Conservation (phyloP, 2,888 invertebrate genomes). For the Hypomecis atomaria region DNA sequence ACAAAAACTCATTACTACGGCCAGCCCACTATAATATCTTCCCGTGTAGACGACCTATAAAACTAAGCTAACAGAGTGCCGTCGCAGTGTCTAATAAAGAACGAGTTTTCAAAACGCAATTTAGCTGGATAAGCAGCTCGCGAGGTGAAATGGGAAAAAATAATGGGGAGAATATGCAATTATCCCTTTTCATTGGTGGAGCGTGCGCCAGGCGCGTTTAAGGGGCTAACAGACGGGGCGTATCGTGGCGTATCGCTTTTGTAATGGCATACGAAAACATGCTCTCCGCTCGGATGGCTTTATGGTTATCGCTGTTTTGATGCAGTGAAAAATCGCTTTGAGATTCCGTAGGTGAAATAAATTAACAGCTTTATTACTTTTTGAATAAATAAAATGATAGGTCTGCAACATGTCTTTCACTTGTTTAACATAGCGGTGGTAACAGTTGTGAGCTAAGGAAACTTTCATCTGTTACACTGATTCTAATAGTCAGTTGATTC, state of each 20-base stretch:
- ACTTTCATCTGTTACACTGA: too few species aligned
- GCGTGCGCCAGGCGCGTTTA: constrained; percentile 36
- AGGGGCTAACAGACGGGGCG: constrained; percentile 37
- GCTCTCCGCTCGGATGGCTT: constrained; percentile 21
- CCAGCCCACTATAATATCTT: constrained; percentile 2
- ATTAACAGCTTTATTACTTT: background rate
- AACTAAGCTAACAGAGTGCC: constrained; percentile 38
- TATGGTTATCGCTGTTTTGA: constrained; percentile 27
- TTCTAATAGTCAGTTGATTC: too few species aligned
- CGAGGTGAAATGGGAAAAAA: constrained; percentile 68
- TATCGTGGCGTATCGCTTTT: constrained; percentile 27
- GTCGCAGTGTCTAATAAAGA: constrained; percentile 40
- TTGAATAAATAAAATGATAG: too few species aligned
- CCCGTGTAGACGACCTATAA: constrained; percentile 28
- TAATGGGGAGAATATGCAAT: constrained; percentile 67
- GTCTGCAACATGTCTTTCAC: too few species aligned
- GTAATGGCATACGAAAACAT: constrained; percentile 31
- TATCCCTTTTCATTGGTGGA: constrained; percentile 69
- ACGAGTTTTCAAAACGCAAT: constrained; percentile 58
- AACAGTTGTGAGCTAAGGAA: too few species aligned
- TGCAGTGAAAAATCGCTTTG: constrained; percentile 5
- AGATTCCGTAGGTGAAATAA: background rate
- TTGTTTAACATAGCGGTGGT: too few species aligned
- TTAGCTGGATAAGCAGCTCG: constrained; percentile 59
- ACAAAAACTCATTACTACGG: too few species aligned